Evolutionary conservation across 2,797 vertebrate species (phyloP).

Genomic region (Numenius phaeopus): DNA sequence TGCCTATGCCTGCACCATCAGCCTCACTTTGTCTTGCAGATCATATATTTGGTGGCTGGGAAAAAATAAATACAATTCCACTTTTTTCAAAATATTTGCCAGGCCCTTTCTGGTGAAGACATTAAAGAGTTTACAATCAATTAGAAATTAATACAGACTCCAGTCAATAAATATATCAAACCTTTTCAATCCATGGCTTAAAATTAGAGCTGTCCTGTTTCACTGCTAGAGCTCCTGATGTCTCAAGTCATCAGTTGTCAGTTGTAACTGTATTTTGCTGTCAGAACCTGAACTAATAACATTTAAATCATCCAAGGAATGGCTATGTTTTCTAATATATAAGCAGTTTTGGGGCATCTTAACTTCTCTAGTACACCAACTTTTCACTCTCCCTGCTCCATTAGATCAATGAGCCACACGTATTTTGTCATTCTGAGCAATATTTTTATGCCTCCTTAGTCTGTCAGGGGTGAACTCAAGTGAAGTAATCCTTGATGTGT

Average conservation of each 20-base stretch:
- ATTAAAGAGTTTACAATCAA: background rate
- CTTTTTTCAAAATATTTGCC: background rate
- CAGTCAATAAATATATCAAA: background rate
- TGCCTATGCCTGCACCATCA: background rate
- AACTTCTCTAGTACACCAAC: background rate
- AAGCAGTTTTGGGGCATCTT: background rate
- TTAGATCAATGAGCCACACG: background rate
- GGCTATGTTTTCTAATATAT: background rate
- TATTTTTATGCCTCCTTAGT: background rate
- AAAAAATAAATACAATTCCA: background rate
- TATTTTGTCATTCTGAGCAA: background rate
- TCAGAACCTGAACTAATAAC: background rate
- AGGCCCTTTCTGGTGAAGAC: background rate
- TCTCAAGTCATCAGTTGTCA: background rate
- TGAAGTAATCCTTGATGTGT: background rate
- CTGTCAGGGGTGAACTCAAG: background rate
- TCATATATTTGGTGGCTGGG: background rate
- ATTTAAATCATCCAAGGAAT: background rate
- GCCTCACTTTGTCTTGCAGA: background rate
- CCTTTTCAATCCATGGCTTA: background rate
- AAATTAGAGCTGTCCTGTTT: background rate
- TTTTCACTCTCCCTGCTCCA: background rate
- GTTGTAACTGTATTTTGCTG: background rate
- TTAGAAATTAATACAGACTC: background rate
- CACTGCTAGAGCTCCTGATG: background rate